phyloP scores from a whole-genome alignment of 2,113 vertebrate genomes.

The Silurus meridionalis region DNA sequence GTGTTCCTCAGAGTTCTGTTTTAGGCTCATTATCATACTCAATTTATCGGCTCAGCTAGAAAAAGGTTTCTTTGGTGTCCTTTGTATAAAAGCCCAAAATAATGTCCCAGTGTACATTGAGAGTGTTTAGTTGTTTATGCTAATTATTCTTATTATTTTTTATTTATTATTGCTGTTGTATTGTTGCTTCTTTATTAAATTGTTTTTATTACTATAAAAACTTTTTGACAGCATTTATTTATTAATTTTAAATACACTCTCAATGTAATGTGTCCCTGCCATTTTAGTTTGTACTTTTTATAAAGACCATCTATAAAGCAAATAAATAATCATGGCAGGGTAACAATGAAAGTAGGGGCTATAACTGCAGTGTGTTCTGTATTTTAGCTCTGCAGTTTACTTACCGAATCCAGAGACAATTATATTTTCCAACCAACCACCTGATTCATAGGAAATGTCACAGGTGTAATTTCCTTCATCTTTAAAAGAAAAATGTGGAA shows the following conservation, averaged over 20 bases:
- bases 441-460: constrained; percentile 51
- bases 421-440: background rate
- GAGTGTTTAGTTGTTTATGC: background rate
- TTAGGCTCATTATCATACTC: background rate
- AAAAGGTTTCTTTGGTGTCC: background rate
- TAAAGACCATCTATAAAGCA: background rate
- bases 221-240: background rate
- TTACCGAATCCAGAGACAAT: constrained; percentile 58
- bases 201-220: background rate
- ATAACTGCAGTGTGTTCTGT: background rate
- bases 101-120: background rate
- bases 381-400: background rate
- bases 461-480: constrained; percentile 69
- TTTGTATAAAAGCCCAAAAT: background rate
- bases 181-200: too few relatives aligned
- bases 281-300: background rate
- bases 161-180: background rate
- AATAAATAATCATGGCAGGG: background rate
- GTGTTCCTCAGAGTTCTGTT: background rate
- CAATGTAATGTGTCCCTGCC: background rate
- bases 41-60: background rate
- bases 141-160: background rate
- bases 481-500: constrained; percentile 58
- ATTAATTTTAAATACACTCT: background rate
- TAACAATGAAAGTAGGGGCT: too few relatives aligned